Evolutionary conservation across 2,888 invertebrate species (phyloP), one percentile per base, ranked within the genome.

Genomic region (Taenaris catops): DNA sequence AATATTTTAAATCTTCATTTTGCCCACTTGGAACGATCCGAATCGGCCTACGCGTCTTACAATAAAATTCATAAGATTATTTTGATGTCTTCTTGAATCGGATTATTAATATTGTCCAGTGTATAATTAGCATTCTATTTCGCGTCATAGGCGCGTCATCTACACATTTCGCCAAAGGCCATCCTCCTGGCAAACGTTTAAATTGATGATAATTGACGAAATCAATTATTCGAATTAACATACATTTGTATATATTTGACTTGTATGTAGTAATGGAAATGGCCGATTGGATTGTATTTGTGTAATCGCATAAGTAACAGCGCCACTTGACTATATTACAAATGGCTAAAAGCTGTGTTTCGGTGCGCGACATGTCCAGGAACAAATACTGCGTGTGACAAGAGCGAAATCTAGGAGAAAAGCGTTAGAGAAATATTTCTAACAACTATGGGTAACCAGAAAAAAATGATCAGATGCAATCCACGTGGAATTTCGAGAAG

Each of bases 31-130:
- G 21, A 14, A 38, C 17, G 20, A 2, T 26, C 12, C 25, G 10
- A 35, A 18, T 19, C 34, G 9, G 18, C 39, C 33, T 36, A 43
- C 39, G 39, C 42, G 14, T 20, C 11, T 11, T 16, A 29, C 19
- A 21, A 16, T 28, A 35, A 33, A 33, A 28, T 32, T 25, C 24
- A 21, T 12, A 17, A 9, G 17, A 34, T 18, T 37, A 28, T 33
- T 28, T 41, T 20, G 36, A 25, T 17, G 25, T 23, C 27, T 38
- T 42, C 19, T 28, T 26, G 9, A 20, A 32, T 16, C 16, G 9
- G 5, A 21, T 21, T 34, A 35, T 32, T 26, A 25, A 28, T 36
- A 33, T 21, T 28, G 12, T 8, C 21, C 28, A 33, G 20, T 17
- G 23, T 32, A 33, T 41, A 27, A 36, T 39, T 34, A 33, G 34